Evolutionary conservation across 2,113 vertebrate species (phyloP).

Genomic region (Oreochromis aureus): DNA sequence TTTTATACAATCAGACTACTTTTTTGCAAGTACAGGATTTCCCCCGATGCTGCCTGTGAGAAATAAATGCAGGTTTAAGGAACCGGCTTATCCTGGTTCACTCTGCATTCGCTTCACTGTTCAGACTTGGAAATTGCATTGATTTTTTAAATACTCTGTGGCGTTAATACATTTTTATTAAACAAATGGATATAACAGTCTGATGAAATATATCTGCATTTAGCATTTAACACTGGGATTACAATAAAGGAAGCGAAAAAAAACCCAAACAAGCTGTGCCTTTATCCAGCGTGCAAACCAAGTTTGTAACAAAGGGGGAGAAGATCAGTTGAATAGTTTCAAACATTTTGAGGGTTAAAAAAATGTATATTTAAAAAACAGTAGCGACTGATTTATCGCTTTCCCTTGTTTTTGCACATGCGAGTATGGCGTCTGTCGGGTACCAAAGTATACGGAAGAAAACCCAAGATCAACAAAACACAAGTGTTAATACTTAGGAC

Average conservation of each 20-base stretch:
- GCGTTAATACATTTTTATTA: not conserved
- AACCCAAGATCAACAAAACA: not conserved
- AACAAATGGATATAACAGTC: not conserved
- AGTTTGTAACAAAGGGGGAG: not conserved
- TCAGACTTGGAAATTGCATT: not conserved
- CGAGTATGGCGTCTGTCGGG: not conserved
- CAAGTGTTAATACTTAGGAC: not conserved
- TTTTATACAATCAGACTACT: not conserved
- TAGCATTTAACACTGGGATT: not conserved
- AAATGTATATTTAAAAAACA: not conserved
- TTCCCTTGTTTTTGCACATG: not conserved
- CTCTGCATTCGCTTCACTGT: not conserved
- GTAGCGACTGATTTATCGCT: not conserved
- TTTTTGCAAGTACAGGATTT: not conserved
- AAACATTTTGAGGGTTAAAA: not conserved
- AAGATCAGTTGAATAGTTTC: not conserved
- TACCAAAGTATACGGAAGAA: not conserved
- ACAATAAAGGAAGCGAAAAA: rapidly evolving
- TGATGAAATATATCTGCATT: not conserved
- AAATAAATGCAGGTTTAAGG: not conserved
- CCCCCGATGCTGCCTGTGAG: not conserved
- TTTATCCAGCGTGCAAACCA: not conserved
- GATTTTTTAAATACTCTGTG: not conserved
- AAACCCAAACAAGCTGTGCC: not conserved
- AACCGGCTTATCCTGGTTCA: not conserved